phyloP scores from a whole-genome alignment of 2,888 invertebrate species.

The Griposia aprilina region DNA sequence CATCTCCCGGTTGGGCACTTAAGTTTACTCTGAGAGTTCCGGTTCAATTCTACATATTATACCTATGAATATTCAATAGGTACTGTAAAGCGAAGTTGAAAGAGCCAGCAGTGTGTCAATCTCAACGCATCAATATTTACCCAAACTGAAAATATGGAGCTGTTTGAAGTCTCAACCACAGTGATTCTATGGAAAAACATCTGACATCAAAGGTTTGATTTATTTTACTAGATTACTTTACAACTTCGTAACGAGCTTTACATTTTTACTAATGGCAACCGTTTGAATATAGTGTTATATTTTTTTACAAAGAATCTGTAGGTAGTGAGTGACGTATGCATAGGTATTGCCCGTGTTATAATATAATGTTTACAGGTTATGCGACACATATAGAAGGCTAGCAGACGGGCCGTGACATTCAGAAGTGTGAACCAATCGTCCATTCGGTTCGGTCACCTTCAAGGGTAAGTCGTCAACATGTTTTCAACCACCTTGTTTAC shows the following conservation, averaged over 20 bases:
- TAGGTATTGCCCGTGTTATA: conserved; percentile 31
- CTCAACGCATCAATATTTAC: conserved; percentile 64
- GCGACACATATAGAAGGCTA: conserved; percentile 65
- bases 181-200: conserved; percentile 45
- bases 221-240: conserved; percentile 39
- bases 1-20: background rate
- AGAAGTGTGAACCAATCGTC: conserved; percentile 70
- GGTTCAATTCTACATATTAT: conserved; percentile 6
- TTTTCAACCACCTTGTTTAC: conserved; percentile 46
- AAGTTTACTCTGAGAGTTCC: conserved; percentile 1
- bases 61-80: background rate
- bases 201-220: conserved; percentile 57
- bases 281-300: conserved; percentile 8
- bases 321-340: conserved; percentile 22
- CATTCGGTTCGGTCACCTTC: conserved; percentile 67
- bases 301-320: background rate
- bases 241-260: conserved; percentile 26
- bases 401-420: conserved; percentile 80
- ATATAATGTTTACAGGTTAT: conserved; percentile 42
- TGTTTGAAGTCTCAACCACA: conserved; percentile 56
- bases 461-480: conserved; percentile 62
- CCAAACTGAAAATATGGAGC: conserved; percentile 50
- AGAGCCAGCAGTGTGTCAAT: conserved; percentile 54
- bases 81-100: conserved; percentile 41
- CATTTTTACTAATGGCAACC: conserved; percentile 1